Evolutionary conservation across 1,140 invertebrate species (phyloP).

Genomic region (Zaprionus taronus): DNA sequence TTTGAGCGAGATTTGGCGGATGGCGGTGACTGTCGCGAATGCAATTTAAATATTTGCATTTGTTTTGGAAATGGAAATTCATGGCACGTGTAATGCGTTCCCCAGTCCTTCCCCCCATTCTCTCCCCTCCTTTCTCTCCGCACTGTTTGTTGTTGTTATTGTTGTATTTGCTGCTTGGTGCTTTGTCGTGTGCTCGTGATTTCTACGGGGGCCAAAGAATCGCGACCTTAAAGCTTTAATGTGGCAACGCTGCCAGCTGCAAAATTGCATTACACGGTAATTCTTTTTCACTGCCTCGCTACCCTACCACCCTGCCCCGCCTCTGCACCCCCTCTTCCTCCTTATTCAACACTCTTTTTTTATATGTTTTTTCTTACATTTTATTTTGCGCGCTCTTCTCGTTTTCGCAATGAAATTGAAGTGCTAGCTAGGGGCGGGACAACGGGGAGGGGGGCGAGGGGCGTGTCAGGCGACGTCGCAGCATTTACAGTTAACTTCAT

Average conservation of each 20-base stretch:
- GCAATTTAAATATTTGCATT: slow-evolving; percentile 81
- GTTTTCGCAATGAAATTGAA: slow-evolving; percentile 69
- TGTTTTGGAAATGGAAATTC: slow-evolving; percentile 63
- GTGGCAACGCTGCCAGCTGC: slow-evolving; percentile 35
- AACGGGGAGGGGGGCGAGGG: slow-evolving; percentile 9
- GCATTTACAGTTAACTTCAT: slow-evolving; percentile 82
- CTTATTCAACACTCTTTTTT: slow-evolving; percentile 4
- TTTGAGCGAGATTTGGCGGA: slow-evolving; percentile 33
- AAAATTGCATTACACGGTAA: slow-evolving; percentile 76
- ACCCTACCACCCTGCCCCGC: not conserved
- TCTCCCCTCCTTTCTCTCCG: not conserved
- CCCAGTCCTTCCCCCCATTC: not conserved
- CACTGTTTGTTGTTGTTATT: slow-evolving; percentile 9
- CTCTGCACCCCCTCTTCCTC: not conserved
- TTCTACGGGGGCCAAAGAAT: slow-evolving; percentile 13
- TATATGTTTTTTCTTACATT: slow-evolving; percentile 43
- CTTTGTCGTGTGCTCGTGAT: slow-evolving; percentile 13
- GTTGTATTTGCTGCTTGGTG: slow-evolving; percentile 14
- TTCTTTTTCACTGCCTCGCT: slow-evolving; percentile 34
- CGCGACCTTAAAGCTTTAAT: slow-evolving; percentile 63
- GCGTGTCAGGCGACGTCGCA: slow-evolving; percentile 47
- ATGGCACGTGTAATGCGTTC: slow-evolving; percentile 66
- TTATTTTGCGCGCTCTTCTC: slow-evolving; percentile 61
- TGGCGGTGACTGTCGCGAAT: slow-evolving; percentile 69
- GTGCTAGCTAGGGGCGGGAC: slow-evolving; percentile 23